phyloP scores from a whole-genome alignment of 2,888 invertebrate species.

The Empis stercorea region DNA sequence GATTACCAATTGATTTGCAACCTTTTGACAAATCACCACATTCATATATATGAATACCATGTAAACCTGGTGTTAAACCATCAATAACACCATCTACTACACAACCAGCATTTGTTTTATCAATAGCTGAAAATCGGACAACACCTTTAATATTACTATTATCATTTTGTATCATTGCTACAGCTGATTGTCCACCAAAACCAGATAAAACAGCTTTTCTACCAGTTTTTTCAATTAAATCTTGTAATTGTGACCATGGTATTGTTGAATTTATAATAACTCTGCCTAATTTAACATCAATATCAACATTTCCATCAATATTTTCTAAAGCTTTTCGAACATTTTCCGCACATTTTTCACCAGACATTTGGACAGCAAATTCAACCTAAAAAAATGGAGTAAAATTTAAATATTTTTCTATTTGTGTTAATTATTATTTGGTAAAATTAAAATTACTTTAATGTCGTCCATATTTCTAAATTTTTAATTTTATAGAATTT shows the following conservation, averaged over 20 bases:
- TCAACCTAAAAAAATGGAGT: constrained; percentile 42
- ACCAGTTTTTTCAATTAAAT: constrained; percentile 47
- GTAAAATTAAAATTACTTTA: too few relatives aligned
- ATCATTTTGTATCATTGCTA: constrained; percentile 53
- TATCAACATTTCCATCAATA: constrained; percentile 27
- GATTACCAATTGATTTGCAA: constrained; percentile 45
- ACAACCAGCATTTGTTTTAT: constrained; percentile 37
- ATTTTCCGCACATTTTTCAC: constrained; percentile 40
- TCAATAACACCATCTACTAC: constrained; percentile 77
- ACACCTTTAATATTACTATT: constrained; percentile 51
- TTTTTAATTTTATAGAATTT: too few relatives aligned
- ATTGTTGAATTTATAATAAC: constrained; percentile 27
- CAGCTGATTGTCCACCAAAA: constrained; percentile 56
- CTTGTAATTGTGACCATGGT: constrained; percentile 36
- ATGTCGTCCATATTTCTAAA: too few relatives aligned
- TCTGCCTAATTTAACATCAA: constrained; percentile 25
- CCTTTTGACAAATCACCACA: constrained; percentile 57
- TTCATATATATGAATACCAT: constrained; percentile 47
- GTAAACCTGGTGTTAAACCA: constrained; percentile 51
- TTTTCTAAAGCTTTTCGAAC: constrained; percentile 37
- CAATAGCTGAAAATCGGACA: constrained; percentile 49
- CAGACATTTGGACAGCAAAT: constrained; percentile 52
- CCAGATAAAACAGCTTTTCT: constrained; percentile 65
- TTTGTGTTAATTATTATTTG: too few relatives aligned
- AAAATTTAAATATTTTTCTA: too few relatives aligned